phyloP scores from a whole-genome alignment of 2,888 invertebrate species.

The Xylota segnis region DNA sequence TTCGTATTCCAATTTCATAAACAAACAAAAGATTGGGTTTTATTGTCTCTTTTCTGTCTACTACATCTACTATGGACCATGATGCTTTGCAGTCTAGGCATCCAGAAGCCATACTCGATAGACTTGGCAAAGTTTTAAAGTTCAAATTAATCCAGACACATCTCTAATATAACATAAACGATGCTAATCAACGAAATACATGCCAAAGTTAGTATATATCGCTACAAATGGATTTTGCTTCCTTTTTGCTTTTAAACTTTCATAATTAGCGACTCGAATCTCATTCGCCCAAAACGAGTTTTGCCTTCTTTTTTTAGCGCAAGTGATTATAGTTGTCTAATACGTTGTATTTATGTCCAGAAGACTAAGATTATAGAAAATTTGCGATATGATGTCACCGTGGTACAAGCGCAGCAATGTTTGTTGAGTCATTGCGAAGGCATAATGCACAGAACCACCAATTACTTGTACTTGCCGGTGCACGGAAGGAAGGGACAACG shows the following conservation, averaged over 20 bases:
- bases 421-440: constrained; percentile 22
- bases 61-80: too few species aligned
- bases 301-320: too few species aligned
- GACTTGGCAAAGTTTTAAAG: not conserved
- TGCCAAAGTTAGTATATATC: not conserved
- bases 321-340: not conserved
- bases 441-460: not conserved
- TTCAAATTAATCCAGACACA: not conserved
- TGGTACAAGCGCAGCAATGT: too few species aligned
- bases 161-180: not conserved
- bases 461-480: constrained; percentile 25
- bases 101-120: too few species aligned
- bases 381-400: not conserved
- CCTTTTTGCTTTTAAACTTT: not conserved
- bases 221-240: not conserved
- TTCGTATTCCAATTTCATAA: too few species aligned
- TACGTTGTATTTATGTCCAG: not conserved
- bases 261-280: not conserved
- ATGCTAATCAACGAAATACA: constrained; percentile 1
- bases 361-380: not conserved
- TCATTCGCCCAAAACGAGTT: not conserved
- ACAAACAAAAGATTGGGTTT: too few species aligned
- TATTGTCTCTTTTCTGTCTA: too few species aligned
- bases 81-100: too few species aligned
- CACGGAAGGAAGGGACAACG: constrained; percentile 42